Base-by-base conservation (phyloP, 2,113 vertebrate species). In the Albula glossodonta region DNA sequence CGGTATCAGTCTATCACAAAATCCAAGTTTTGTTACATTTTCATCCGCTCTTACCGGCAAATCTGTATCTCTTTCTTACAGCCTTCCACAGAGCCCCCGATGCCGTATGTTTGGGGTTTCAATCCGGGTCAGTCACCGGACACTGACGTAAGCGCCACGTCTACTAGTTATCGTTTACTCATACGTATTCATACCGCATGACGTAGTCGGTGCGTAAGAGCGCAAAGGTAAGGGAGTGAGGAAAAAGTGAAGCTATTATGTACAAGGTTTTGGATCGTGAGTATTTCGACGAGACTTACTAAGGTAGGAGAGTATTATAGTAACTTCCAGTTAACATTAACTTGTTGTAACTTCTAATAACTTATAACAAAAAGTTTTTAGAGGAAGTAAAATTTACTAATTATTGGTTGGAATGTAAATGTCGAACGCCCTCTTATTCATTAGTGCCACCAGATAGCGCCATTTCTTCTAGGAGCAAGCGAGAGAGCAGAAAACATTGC, bases 111-210 rank as follows among this genome's bases (percentile, higher is more conserved):
- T 94, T 94, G 93, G 93, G 93, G 93, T 94, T 94, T 88, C 91
- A 83, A 93, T 94, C 91, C 91, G 93, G 90, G 93, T 93, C 83
- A 88, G 90, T 95, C 95, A 66, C 95, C 95, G 94, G 94, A 78
- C 56, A 52, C 5, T 85, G 80, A 95, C 94, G 95, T 96, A 94
- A 94, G 85, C 95, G 94, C 95, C 95, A 96, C 95, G 95, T 96
- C 87, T 88, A 85, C 91, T 57, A 86, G 41, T 56, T 80, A 31
- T 78, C 90, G 86, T 74, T 85, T 85, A 60, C 88, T 50, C 77
- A 11, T 80, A 9, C 31, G 51, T 78, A 49, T 49, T 57, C 19
- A 25, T 10, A 1, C 57, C 77, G 9, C 15, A 48, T 77, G 77
- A 60, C 17, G 78, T 51, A 57, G 53, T 12, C 31, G 22, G 56